Base-by-base conservation (phyloP, 2,888 invertebrate genomes). In the Cryptus armator region DNA sequence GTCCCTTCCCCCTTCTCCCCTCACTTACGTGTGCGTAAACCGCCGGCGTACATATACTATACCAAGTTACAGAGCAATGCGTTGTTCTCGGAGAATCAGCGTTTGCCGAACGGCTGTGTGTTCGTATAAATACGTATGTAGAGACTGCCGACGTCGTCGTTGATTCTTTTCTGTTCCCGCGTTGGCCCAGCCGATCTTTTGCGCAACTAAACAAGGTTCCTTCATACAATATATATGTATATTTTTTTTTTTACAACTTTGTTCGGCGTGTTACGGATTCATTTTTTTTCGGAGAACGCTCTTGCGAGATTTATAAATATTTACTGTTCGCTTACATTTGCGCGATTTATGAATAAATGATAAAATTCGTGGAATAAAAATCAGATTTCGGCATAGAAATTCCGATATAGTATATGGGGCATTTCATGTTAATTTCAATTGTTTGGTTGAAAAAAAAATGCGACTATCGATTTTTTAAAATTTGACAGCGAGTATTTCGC, bases 11-110 rank as follows among this genome's bases (percentile, higher is more conserved):
- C 66, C 43, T 43, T 44, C 4, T 12, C 43, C 44, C 16, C 6
- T 7, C 37, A 37, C 37, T 37, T 37, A 37, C 5, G 16, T 46
- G 44, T 44, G 43, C 66, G 44, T 43, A 16, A 44, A 16, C 19
- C 43, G 19, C 59, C 59, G 12, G 29, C 19, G 59, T 59, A 59
- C 59, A 24, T 29, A 59, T 24, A 19, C 12, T 59, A 24, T 59
- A 14, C 59, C 24, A 24, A 5, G 59, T 29, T 29, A 29, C n/a
- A 59, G 59, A 59, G 29, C 59, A 4, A 59, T 59, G 59, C 24
- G 59, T 59, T 29, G 59, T 59, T 59, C 59, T 19, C 59, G 59
- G 29, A 24, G 59, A 59, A 59, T 59, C 29, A 59, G 14, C 59
- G 29, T 24, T 56, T 16, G 51, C 2, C 16, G 16, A 9, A 19